Evolutionary conservation across 1,140 invertebrate species (phyloP).

Genomic region (Drosophila sp.): DNA sequence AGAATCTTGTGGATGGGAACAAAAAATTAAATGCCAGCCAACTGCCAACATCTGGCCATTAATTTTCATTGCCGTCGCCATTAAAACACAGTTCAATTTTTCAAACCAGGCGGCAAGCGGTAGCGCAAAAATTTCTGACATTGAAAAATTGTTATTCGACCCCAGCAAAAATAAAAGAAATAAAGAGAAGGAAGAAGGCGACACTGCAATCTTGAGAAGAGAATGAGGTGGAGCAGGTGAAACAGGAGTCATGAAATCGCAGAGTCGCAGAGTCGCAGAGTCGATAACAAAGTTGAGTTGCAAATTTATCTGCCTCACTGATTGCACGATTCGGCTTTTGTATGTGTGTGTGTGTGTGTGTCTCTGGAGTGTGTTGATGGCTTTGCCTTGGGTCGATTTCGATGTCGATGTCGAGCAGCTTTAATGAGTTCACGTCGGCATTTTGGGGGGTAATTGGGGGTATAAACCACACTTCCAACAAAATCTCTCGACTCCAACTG

Average conservation of each 20-base stretch:
- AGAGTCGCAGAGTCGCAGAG: background rate
- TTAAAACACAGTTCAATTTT: constrained; percentile 78
- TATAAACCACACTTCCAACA: constrained; percentile 4
- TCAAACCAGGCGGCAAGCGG: constrained; percentile 45
- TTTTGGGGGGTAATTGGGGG: background rate
- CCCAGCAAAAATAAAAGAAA: background rate
- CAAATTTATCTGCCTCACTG: constrained; percentile 20
- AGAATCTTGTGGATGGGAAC: constrained; percentile 25
- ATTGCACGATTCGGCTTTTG: constrained; percentile 17
- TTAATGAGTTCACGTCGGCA: constrained; percentile 7
- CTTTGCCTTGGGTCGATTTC: background rate
- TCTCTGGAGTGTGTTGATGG: background rate
- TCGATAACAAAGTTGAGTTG: constrained; percentile 16
- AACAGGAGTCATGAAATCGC: background rate
- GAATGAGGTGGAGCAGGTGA: background rate
- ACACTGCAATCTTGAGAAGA: background rate
- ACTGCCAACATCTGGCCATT: constrained; percentile 66
- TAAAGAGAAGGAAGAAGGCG: constrained; percentile 13
- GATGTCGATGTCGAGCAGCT: background rate
- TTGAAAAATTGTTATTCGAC: constrained; percentile 70
- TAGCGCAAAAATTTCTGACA: constrained; percentile 60
- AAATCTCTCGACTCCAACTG: background rate
- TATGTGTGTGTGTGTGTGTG: background rate
- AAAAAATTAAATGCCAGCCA: constrained; percentile 52
- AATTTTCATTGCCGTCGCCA: constrained; percentile 75